Conservation (phyloP, 1,140 invertebrate genomes). For the Cotesia glomerata region DNA sequence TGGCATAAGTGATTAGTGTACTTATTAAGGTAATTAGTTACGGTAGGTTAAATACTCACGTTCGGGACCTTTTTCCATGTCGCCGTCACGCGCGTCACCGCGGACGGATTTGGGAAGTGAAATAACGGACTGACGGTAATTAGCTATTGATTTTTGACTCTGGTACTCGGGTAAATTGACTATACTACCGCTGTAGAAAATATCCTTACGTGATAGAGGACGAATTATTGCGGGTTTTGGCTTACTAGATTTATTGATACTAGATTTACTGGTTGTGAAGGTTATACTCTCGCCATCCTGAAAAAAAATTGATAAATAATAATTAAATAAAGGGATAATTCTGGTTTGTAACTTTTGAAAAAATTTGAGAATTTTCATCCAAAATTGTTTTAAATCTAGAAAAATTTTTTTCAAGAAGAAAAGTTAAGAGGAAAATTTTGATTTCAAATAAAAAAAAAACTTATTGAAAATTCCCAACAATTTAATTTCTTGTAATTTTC, state of each 20-base stretch:
- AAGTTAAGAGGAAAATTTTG: too few relatives aligned
- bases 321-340: too few relatives aligned
- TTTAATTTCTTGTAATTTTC: too few relatives aligned
- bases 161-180: conserved; percentile 90
- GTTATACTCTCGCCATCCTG: conserved; percentile 61
- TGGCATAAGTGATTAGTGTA: neutral
- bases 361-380: too few relatives aligned
- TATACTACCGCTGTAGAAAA: conserved; percentile 97
- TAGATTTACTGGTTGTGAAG: conserved; percentile 63
- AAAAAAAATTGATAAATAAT: conserved; percentile 27
- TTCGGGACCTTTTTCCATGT: conserved; percentile 72
- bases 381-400: too few relatives aligned
- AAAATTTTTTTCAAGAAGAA: too few relatives aligned
- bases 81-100: conserved; percentile 67
- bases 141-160: conserved; percentile 88
- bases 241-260: conserved; percentile 63
- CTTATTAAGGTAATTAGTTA: neutral
- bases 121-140: conserved; percentile 83
- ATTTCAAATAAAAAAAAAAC: too few relatives aligned
- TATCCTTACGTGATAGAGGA: conserved; percentile 94
- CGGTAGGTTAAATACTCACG: conserved; percentile 62
- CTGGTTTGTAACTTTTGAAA: too few relatives aligned
- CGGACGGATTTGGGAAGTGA: conserved; percentile 74
- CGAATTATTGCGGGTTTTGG: conserved; percentile 77
- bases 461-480: too few relatives aligned